phyloP scores from a whole-genome alignment of 2,113 vertebrate genomes.

The Pelecanoides urinatrix region DNA sequence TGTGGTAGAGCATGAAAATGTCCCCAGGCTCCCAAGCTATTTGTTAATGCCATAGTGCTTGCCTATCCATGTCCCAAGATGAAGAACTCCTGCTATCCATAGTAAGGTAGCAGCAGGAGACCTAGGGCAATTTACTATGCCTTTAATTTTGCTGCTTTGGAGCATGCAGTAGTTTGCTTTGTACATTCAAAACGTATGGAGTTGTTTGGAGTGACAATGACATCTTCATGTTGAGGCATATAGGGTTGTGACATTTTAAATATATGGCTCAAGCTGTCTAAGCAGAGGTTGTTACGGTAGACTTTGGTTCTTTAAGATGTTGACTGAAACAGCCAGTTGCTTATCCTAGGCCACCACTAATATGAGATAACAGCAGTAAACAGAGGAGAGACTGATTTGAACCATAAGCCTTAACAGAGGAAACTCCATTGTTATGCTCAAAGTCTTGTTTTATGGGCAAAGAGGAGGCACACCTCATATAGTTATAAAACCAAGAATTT shows the following conservation, averaged over 20 bases:
- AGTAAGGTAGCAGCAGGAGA: background rate
- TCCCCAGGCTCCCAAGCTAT: background rate
- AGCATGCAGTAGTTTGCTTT: background rate
- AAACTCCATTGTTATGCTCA: background rate
- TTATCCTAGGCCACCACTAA: background rate
- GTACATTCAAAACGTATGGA: background rate
- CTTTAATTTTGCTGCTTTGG: background rate
- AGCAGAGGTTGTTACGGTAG: background rate
- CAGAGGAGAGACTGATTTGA: background rate
- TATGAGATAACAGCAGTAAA: background rate
- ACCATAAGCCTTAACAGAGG: background rate
- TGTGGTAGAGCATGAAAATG: background rate
- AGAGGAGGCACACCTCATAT: background rate
- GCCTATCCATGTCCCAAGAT: background rate
- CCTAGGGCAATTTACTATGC: background rate
- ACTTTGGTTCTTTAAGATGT: background rate
- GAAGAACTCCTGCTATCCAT: background rate
- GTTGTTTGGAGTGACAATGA: background rate
- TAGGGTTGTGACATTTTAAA: background rate
- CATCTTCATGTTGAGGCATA: background rate
- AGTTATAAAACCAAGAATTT: background rate
- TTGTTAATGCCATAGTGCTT: background rate
- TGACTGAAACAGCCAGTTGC: background rate
- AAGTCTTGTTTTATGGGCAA: background rate
- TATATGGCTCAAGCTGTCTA: background rate